Evolutionary conservation across 2,113 vertebrate genomes (phyloP).

Genomic region (Mus spicilegus): DNA sequence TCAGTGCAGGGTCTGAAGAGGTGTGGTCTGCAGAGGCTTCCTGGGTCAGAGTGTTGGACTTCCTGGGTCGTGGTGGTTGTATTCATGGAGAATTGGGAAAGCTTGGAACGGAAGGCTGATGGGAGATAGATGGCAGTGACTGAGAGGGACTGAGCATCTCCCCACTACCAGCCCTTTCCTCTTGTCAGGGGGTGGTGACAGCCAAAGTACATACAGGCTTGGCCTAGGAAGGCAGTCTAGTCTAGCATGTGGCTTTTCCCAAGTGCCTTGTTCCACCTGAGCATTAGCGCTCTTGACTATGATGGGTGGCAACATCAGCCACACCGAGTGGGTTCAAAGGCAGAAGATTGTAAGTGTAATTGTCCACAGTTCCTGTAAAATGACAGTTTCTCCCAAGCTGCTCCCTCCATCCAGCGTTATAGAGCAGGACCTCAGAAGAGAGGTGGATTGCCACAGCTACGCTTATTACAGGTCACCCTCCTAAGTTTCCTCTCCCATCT

Average conservation of each 20-base stretch:
- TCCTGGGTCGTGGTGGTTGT: not conserved
- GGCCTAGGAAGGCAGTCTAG: accelerated
- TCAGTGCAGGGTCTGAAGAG: not conserved
- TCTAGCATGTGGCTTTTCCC: not conserved
- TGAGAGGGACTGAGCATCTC: too few relatives aligned
- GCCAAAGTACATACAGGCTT: not conserved
- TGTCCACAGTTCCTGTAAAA: too few relatives aligned
- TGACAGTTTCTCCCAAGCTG: not conserved
- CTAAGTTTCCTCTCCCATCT: not conserved
- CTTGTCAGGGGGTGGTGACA: accelerated
- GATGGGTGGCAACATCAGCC: not conserved
- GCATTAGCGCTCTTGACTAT: not conserved
- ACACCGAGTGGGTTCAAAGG: not conserved
- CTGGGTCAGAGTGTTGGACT: not conserved
- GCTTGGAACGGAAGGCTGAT: not conserved
- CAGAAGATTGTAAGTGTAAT: accelerated
- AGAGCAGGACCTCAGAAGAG: not conserved
- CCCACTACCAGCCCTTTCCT: not conserved
- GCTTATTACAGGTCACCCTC: too few relatives aligned
- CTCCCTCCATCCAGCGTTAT: accelerated
- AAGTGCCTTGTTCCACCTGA: not conserved
- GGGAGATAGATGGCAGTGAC: not conserved
- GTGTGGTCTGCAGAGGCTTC: not conserved
- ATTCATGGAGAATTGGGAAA: accelerated
- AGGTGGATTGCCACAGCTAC: not conserved